Evolutionary conservation across 2,113 vertebrate genomes (phyloP), one percentile per base, ranked within the genome.

Genomic region (Aegotheles bennettii): DNA sequence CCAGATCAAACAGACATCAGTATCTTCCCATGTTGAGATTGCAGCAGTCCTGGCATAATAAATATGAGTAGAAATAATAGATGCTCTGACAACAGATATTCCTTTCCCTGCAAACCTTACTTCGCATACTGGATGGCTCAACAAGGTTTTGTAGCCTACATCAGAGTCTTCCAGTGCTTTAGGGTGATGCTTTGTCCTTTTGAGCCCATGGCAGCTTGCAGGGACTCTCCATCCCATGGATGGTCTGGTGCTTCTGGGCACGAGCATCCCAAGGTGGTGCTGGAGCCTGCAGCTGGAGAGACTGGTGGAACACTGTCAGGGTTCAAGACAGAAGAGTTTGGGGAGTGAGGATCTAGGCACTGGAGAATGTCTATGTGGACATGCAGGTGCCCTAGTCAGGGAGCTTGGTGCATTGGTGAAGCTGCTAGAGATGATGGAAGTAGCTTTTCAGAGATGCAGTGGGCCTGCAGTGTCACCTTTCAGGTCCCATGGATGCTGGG

Each of bases 21-120:
- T 90, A 76, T 81, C 93, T 89, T 90, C 86, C 91, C 86, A 64
- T 31, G 51, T 61, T 84, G 94, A 95, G 96, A 67, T 74, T 94
- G 90, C 95, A 76, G 86, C 0, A 0, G 63, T 90, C 88, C 81
- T 67, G 69, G 47, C 83, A 87, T 64, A 97, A 96, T 95, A 96
- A 96, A 97, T 48, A 81, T 14, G 8, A 87, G 36, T 87, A 77
- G 79, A 94, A 95, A 80, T 50, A 77, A 57, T 42, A 93, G 94
- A 25, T 95, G 71, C 40, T 77, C 69, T 90, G 64, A 60, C 33
- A 67, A 26, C 6, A 96, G 89, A 63, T 43, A 38, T 47, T 93
- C 63, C 71, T 96, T 92, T 86, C 38, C 56, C 38, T 61, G 18
- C 56, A 59, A 67, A 42, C 20, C 47, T 80, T 65, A 45, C 75